These are phyloP conservation scores for Sericinus montela DNA, from an alignment of 2,888 invertebrate species.

Conservation along the genomic window DNA sequence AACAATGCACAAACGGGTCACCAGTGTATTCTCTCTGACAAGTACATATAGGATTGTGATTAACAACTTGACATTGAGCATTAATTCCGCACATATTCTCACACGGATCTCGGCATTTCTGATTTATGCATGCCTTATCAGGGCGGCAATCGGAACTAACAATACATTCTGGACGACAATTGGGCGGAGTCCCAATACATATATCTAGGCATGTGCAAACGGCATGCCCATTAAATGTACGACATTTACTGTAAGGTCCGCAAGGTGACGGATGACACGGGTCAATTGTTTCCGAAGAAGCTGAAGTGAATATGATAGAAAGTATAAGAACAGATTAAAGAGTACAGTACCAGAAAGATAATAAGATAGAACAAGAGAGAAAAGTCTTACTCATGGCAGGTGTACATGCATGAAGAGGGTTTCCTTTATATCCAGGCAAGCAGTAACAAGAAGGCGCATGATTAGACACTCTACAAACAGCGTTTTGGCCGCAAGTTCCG, in stretches of 20 bases:
- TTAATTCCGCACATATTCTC: slow-evolving; percentile 87
- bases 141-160: slow-evolving; percentile 88
- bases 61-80: slow-evolving; percentile 87
- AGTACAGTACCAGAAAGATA: slow-evolving; percentile 38
- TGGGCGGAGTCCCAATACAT: slow-evolving; percentile 87
- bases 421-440: slow-evolving; percentile 84
- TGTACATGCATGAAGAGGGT: slow-evolving; percentile 84
- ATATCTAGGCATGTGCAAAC: slow-evolving; percentile 87
- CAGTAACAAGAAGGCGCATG: slow-evolving; percentile 89
- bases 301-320: slow-evolving; percentile 49
- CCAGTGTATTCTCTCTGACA: slow-evolving; percentile 84
- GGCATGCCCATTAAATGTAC: slow-evolving; percentile 84
- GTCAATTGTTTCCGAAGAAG: slow-evolving; percentile 72
- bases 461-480: slow-evolving; percentile 86
- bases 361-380: slow-evolving; percentile 50
- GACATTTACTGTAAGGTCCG: slow-evolving; percentile 88
- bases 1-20: slow-evolving; percentile 88
- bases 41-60: slow-evolving; percentile 89
- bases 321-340: slow-evolving; percentile 37
- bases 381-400: slow-evolving; percentile 80
- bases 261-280: slow-evolving; percentile 89
- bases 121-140: slow-evolving; percentile 86
- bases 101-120: slow-evolving; percentile 89
- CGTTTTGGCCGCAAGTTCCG: slow-evolving; percentile 87
- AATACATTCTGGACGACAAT: slow-evolving; percentile 88